Base-by-base conservation (phyloP, 2,113 vertebrate genomes). In the Sceloporus tristichus region DNA sequence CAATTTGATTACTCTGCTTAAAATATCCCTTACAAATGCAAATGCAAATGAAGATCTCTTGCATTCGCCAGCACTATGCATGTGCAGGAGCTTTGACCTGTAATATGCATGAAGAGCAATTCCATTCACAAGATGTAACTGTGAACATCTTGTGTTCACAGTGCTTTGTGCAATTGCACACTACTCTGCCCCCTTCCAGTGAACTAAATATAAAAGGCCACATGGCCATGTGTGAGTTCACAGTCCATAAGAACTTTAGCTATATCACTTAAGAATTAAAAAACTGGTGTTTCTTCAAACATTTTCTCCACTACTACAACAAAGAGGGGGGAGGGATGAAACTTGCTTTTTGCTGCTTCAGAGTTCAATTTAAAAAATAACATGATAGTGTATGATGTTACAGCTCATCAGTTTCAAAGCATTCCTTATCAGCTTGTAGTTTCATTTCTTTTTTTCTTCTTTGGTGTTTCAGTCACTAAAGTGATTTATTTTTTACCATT, bases 291-390 rank as follows among this genome's bases (percentile, higher is more conserved):
- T n/a, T 34, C 2, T 56, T 59, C 27, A 56, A 54, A n/a, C 48
- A 79, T 79, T 56, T 79, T 59, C 59, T 0, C 42, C 27, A 79
- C 48, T 3, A 54, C 9, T 48, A 11, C 9, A 48, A 42, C 6
- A 34, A 23, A 21, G 19, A 42, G 9, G 5, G 34, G 18, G 18
- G 34, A 42, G 4, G 9, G 13, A 76, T 19, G 4, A 34, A 13
- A 59, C 56, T 16, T 81, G 91, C 93, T 89, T 93, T 91, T 92
- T 79, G 59, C 38, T 88, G 18, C 40, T 77, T 89, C 82, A 94
- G 70, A 38, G 70, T 92, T 70, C 34, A 42, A 78, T 88, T 79
- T 56, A 13, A 79, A 79, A 79, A 18, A 18, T 56, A 79, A 79
- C 77, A 56, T 9, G 27, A 29, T 56, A 27, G 77, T 29, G 2